Conservation (phyloP, 1,140 invertebrate species). For the Camponotus vicinus region DNA sequence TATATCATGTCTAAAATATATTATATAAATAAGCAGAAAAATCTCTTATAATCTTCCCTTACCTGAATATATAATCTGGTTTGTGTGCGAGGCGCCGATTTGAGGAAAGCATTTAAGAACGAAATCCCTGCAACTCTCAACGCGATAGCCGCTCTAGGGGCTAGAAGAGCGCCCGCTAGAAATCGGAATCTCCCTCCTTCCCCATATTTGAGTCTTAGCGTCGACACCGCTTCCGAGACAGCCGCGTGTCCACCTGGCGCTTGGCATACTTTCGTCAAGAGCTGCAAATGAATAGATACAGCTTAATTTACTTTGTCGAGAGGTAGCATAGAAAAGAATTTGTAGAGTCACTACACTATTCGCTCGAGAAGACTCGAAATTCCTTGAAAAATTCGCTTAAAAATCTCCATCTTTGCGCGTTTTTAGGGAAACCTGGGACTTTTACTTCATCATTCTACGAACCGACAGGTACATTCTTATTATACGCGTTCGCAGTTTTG, state of each 20-base stretch:
- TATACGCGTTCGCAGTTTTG: slow-evolving; percentile 25
- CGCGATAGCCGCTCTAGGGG: slow-evolving; percentile 89
- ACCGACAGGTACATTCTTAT: slow-evolving; percentile 3
- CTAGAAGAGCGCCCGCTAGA: slow-evolving; percentile 94
- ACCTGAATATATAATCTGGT: slow-evolving; percentile 95
- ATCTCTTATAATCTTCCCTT: slow-evolving; percentile 83
- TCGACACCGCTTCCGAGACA: slow-evolving; percentile 96
- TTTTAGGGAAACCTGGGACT: background rate
- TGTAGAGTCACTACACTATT: background rate
- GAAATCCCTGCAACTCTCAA: slow-evolving; percentile 93
- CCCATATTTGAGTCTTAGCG: slow-evolving; percentile 94
- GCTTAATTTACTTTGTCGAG: slow-evolving; percentile 57
- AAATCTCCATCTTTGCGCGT: background rate
- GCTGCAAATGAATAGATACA: slow-evolving; percentile 85
- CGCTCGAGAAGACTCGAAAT: background rate
- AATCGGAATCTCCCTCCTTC: slow-evolving; percentile 97
- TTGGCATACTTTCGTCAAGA: slow-evolving; percentile 92
- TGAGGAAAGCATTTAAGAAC: slow-evolving; percentile 94
- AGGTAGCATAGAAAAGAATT: background rate
- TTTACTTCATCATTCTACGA: background rate
- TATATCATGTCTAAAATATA: background rate
- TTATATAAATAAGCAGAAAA: background rate
- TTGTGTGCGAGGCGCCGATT: slow-evolving; percentile 91
- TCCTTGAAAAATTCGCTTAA: background rate
- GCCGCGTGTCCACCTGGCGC: slow-evolving; percentile 91